Evolutionary conservation across 2,113 vertebrate genomes (phyloP).

Genomic region (Rhodinocichla rosea): DNA sequence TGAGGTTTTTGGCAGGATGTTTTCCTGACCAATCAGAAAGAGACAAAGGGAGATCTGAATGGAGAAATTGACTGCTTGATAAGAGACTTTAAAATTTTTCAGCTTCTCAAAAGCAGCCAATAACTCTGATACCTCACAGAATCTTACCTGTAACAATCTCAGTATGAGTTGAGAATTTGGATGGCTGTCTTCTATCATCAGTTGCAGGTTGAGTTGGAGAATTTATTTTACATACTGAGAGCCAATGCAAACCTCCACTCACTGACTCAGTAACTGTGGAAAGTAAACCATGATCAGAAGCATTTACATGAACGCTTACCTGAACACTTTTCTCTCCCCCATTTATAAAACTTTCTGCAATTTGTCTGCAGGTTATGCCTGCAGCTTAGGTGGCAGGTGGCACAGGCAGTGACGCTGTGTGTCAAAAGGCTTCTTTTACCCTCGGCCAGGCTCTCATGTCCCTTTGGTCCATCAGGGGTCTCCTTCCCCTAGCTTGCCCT

Average conservation of each 20-base stretch:
- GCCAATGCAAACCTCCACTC: not conserved
- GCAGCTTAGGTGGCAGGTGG: not conserved
- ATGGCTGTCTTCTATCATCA: not conserved
- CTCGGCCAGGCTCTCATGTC: accelerated
- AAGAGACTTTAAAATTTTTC: not conserved
- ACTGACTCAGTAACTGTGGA: not conserved
- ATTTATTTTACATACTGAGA: not conserved
- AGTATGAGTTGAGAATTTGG: not conserved
- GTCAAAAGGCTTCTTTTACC: not conserved
- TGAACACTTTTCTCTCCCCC: not conserved
- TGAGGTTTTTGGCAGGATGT: not conserved
- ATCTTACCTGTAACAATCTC: not conserved
- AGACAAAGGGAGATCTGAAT: not conserved
- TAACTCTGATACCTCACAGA: not conserved
- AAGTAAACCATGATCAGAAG: not conserved
- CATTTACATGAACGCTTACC: not conserved
- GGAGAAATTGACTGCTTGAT: not conserved
- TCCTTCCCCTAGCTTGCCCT: not conserved
- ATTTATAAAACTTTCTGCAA: not conserved
- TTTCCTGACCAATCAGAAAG: not conserved
- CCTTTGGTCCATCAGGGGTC: not conserved
- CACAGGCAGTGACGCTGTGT: not conserved
- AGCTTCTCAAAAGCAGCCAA: not conserved
- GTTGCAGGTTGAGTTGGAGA: not conserved
- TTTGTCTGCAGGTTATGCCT: not conserved